A percentile compares a stretch with the other conserved stretches of the same genome.
These are phyloP conservation scores for Danaus chrysippus DNA, from an alignment of 2,888 invertebrate species.

Conservation along the genomic window DNA sequence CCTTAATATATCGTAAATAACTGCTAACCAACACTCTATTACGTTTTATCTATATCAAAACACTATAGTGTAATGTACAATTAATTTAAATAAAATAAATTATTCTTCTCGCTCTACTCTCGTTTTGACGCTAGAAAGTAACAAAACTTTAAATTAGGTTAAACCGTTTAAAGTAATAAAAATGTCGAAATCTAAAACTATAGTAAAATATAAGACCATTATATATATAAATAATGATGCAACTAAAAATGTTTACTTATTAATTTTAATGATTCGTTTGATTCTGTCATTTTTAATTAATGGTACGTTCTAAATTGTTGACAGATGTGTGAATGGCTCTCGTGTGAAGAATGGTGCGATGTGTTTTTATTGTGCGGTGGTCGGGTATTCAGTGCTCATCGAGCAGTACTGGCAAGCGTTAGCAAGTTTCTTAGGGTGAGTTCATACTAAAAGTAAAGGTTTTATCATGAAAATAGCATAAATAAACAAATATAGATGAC, in stretches of 20 bases:
- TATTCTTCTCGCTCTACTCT: no score
- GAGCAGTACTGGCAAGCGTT: slow-evolving; percentile 83
- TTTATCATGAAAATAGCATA: no score
- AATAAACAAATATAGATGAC: neutral
- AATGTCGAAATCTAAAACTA: no score
- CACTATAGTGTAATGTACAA: no score
- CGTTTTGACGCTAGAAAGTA: no score
- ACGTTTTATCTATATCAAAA: no score
- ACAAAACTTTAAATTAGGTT: no score
- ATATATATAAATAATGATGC: neutral
- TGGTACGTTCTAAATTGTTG: slow-evolving; percentile 10
- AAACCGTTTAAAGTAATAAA: no score
- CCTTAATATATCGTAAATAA: no score
- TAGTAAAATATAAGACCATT: no score
- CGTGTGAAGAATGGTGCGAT: slow-evolving; percentile 76
- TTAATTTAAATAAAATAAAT: no score
- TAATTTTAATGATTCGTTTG: neutral
- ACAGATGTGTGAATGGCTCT: slow-evolving; percentile 69
- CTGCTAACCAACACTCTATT: no score
- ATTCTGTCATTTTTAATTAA: slow-evolving; percentile 1
- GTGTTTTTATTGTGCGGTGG: slow-evolving; percentile 82
- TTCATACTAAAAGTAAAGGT: slow-evolving; percentile 7
- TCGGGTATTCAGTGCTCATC: slow-evolving; percentile 81
- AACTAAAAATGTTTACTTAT: neutral
- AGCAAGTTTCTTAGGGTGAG: slow-evolving; percentile 83